phyloP scores from a whole-genome alignment of 2,888 invertebrate species.

The Sisyra terminalis region DNA sequence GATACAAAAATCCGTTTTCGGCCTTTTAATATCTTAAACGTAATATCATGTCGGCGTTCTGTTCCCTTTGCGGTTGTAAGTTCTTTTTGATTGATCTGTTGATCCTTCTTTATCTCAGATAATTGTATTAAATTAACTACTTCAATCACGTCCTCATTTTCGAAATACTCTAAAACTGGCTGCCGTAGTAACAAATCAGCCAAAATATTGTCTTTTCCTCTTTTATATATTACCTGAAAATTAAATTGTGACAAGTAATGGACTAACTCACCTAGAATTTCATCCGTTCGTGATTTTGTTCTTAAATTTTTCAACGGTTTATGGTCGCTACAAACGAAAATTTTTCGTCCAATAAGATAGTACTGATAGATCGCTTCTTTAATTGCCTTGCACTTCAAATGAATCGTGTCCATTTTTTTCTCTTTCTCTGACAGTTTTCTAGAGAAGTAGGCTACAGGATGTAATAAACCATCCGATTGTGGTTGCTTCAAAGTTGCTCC shows the following conservation, averaged over 20 bases:
- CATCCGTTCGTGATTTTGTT: not conserved
- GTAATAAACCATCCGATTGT: not conserved
- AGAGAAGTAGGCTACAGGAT: not conserved
- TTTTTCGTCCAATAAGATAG: not conserved
- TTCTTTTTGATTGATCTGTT: not conserved
- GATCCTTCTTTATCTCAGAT: not conserved
- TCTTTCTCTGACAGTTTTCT: not conserved
- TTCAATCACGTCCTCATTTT: not conserved
- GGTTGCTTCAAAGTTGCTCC: not conserved
- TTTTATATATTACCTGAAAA: not conserved
- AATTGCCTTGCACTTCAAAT: not conserved
- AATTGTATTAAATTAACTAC: not conserved
- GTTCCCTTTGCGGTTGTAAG: not conserved
- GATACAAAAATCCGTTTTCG: conserved; percentile 1
- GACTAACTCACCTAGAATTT: not conserved
- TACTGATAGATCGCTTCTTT: conserved; percentile 1
- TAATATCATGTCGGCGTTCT: not conserved
- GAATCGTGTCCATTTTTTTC: not conserved
- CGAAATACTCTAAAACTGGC: not conserved
- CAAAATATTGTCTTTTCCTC: not conserved
- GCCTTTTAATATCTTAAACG: too few relatives aligned
- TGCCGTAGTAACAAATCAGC: not conserved
- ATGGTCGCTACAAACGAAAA: not conserved
- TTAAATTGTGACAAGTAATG: not conserved
- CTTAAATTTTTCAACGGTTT: not conserved